Percentiles rank a stretch among this genome's conserved stretches.
These are phyloP conservation scores for Valencia hispanica DNA, from an alignment of 2,797 vertebrate genomes.

Conservation along the genomic window DNA sequence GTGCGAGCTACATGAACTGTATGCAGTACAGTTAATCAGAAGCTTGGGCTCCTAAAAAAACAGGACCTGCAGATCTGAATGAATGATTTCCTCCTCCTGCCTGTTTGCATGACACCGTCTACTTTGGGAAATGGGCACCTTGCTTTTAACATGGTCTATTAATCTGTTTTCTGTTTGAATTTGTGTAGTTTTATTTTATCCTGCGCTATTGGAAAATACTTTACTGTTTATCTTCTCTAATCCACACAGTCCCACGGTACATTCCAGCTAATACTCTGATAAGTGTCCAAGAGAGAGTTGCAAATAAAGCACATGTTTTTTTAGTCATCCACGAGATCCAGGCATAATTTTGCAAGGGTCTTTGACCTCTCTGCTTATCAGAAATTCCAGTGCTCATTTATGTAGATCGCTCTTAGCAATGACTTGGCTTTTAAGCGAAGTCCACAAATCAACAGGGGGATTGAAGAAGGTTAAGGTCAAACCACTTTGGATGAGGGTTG, in stretches of 20 bases:
- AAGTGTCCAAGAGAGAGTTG: not conserved
- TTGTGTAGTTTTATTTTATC: not conserved
- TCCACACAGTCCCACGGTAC: not conserved
- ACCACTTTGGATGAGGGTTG: no score
- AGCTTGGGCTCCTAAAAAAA: not conserved
- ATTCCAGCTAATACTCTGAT: not conserved
- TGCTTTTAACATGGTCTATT: not conserved
- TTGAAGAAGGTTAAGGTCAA: no score
- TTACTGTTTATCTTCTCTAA: not conserved
- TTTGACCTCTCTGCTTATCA: no score
- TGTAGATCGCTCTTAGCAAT: no score
- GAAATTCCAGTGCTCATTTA: no score
- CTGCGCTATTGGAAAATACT: not conserved
- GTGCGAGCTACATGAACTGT: not conserved
- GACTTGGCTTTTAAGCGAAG: no score
- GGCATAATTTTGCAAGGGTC: not conserved
- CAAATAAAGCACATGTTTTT: not conserved
- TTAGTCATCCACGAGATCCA: not conserved
- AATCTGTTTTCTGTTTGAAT: not conserved
- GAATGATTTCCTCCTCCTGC: not conserved
- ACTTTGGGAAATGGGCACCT: not conserved
- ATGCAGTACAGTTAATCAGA: constrained; percentile 7
- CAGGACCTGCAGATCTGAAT: constrained; percentile 11
- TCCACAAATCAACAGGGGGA: no score
- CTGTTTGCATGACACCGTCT: not conserved